phyloP scores from a whole-genome alignment of 1,140 invertebrate genomes.

The Drosophila dunni region DNA sequence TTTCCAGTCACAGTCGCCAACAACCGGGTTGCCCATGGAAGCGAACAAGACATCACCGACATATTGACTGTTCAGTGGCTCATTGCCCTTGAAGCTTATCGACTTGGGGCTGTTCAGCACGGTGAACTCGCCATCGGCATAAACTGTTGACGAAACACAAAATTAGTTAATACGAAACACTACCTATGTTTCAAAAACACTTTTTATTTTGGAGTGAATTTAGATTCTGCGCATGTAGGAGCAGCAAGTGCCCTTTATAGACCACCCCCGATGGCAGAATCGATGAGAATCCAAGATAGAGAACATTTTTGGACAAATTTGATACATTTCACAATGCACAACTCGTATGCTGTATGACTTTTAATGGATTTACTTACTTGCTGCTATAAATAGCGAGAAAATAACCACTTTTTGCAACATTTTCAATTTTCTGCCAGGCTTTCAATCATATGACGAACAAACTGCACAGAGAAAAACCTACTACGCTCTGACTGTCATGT shows the following conservation, averaged over 20 bases:
- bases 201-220: neutral
- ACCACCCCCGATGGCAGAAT: slow-evolving; percentile 36
- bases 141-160: slow-evolving; percentile 85
- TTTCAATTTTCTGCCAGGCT: slow-evolving; percentile 74
- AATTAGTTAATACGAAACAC: slow-evolving; percentile 14
- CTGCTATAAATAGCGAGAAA: slow-evolving; percentile 75
- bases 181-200: slow-evolving; percentile 2
- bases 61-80: slow-evolving; percentile 87
- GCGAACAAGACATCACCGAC: slow-evolving; percentile 90
- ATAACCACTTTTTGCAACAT: slow-evolving; percentile 76
- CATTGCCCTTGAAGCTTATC: slow-evolving; percentile 88
- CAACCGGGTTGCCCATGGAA: slow-evolving; percentile 88
- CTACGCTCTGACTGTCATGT: slow-evolving; percentile 70
- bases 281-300: slow-evolving; percentile 36
- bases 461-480: slow-evolving; percentile 75
- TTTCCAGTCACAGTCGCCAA: slow-evolving; percentile 87
- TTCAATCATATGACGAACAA: slow-evolving; percentile 84
- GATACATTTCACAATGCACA: slow-evolving; percentile 1
- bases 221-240: slow-evolving; percentile 65
- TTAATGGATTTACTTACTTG: slow-evolving; percentile 73
- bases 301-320: slow-evolving; percentile 4
- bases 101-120: slow-evolving; percentile 88
- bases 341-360: neutral
- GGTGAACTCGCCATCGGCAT: slow-evolving; percentile 88
- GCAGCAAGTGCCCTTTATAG: slow-evolving; percentile 13